Base-by-base conservation (phyloP, 2,797 vertebrate species). In the Intellagama lesueurii region DNA sequence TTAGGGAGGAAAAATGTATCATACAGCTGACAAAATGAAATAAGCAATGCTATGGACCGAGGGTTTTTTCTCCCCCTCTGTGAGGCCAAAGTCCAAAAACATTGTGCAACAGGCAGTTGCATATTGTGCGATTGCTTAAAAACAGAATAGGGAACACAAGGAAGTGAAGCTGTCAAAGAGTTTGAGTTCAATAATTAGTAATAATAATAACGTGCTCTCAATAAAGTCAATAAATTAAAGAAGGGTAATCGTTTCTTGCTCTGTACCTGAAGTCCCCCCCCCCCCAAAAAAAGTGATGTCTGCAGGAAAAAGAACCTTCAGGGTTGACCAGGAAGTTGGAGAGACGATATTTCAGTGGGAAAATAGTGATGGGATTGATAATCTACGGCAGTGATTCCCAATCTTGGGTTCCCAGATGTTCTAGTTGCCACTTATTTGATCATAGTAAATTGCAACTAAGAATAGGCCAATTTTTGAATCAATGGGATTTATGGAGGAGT, bases 31-130 rank as follows among this genome's bases (percentile, higher is more conserved):
- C 86, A 93, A 91, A 82, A 86, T 85, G 89, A 87, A 92, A 78
- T 89, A 87, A 82, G 85, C 72, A 82, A 77, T 83, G 0, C 5
- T 93, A 94, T 85, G 88, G 86, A 92, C 93, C 94, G 89, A 78
- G 32, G 47, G 84, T 28, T 66, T 64, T 40, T 4, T 24, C 70
- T 92, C 88, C 88, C 92, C 92, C 64, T 91, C 88, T 89, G 83
- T 91, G 93, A 95, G 93, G 92, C 91, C 60, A 76, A 94, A 91
- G 92, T 89, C 90, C 92, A 95, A 91, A 88, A 84, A 90, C 93
- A 91, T 93, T 94, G 91, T 75, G 28, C 88, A 94, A 92, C 87
- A 73, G 17, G 5, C 76, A 64, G 60, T 5, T 90, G 85, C 93
- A 60, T 1, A 32, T 81, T 92, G 75, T 85, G 90, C 95, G 87